Percentiles rank a stretch among this genome's conserved stretches.
Evolutionary conservation across 2,113 vertebrate species (phyloP).

Genomic region (Amazona vittata): DNA sequence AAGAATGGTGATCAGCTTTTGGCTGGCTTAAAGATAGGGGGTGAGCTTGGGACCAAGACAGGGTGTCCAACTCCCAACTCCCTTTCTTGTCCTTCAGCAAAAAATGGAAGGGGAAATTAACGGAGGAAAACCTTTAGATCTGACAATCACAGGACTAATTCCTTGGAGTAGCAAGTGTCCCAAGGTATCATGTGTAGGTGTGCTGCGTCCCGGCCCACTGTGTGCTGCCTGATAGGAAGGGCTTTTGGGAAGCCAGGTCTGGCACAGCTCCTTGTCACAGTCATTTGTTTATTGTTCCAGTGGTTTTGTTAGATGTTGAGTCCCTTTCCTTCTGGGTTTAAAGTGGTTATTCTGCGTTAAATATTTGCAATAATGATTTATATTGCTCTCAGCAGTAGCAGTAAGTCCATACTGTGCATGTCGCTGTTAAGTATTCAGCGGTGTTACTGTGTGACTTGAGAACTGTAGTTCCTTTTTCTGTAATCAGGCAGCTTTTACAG

Average conservation of each 20-base stretch:
- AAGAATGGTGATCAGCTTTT: not conserved
- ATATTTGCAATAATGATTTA: not conserved
- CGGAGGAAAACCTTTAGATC: not conserved
- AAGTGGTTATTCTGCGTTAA: conserved; percentile 33
- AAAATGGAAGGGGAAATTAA: not conserved
- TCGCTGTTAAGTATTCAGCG: not conserved
- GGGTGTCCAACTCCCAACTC: not conserved
- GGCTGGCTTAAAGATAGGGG: not conserved
- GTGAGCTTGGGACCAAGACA: conserved; percentile 13
- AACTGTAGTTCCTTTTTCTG: conserved; percentile 63
- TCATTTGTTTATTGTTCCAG: not conserved
- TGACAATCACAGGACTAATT: not conserved
- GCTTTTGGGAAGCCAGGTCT: not conserved
- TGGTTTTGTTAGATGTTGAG: not conserved
- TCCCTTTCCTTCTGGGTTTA: conserved; percentile 23
- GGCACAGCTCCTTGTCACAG: not conserved
- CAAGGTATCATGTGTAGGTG: not conserved
- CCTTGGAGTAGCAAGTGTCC: not conserved
- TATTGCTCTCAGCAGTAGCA: not conserved
- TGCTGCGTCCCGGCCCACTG: not conserved
- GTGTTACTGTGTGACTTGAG: not conserved
- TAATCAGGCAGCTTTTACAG: conserved; percentile 78
- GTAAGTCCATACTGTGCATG: not conserved
- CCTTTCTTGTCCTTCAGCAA: not conserved
- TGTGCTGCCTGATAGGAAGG: not conserved